Evolutionary conservation across 2,888 invertebrate genomes (phyloP).

Genomic region (Microplitis deprimator): DNA sequence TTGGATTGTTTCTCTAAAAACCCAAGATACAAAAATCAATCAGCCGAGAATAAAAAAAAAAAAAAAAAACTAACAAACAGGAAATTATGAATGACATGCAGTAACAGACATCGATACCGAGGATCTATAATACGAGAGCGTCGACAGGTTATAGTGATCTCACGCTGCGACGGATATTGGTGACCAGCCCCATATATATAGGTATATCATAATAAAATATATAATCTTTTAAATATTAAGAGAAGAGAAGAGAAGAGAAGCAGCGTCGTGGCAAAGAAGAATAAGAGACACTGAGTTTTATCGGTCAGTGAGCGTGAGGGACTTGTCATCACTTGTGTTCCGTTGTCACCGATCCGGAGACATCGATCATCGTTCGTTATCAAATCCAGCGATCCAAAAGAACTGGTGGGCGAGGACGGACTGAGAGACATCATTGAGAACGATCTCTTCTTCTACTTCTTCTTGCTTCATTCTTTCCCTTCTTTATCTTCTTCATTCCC

Average conservation of each 20-base stretch:
- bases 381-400: conserved; percentile 62
- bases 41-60: not conserved
- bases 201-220: not conserved
- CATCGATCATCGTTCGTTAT: conserved; percentile 71
- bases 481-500: conserved; percentile 46
- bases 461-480: conserved; percentile 34
- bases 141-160: conserved; percentile 31
- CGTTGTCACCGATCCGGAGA: conserved; percentile 47
- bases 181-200: not conserved
- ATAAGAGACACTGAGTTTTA: conserved; percentile 3
- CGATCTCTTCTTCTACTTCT: conserved; percentile 34
- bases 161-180: conserved; percentile 10
- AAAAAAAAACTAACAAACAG: not conserved
- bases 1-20: not conserved
- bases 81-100: conserved; percentile 25
- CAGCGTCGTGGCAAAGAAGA: too few relatives aligned
- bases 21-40: not conserved
- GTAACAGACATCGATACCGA: conserved; percentile 17
- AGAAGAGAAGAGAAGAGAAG: too few relatives aligned
- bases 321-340: conserved; percentile 40
- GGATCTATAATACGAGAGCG: conserved; percentile 9
- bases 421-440: conserved; percentile 43
- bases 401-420: conserved; percentile 57
- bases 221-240: not conserved
- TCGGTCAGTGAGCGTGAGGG: conserved; percentile 11